These are phyloP conservation scores for Coregonus ussuriensis DNA, from an alignment of 2,797 vertebrate species.

Conservation along the genomic window DNA sequence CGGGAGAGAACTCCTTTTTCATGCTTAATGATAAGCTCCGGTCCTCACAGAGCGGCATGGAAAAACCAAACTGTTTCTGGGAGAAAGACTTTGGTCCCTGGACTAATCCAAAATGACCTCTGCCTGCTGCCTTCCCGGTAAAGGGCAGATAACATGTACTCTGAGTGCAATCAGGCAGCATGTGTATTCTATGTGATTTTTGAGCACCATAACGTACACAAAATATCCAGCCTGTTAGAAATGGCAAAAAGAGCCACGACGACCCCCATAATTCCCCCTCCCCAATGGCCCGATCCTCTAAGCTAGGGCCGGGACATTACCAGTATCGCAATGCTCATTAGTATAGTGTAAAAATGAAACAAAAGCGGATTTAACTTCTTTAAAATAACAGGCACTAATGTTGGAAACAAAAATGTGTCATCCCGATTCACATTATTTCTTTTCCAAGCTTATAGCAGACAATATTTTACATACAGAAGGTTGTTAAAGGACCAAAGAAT, in stretches of 20 bases:
- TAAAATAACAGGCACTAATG: too few species aligned
- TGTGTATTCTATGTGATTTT: constrained; percentile 58
- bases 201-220: constrained; percentile 47
- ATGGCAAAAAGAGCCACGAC: constrained; percentile 14
- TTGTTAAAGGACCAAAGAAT: too few species aligned
- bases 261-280: constrained; percentile 33
- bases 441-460: too few species aligned
- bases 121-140: constrained; percentile 15
- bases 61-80: constrained; percentile 48
- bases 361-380: too few species aligned
- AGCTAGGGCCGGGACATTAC: not conserved
- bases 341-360: too few species aligned
- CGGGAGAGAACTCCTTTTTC: constrained; percentile 29
- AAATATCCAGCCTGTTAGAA: constrained; percentile 55
- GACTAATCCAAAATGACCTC: constrained; percentile 60
- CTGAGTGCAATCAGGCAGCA: constrained; percentile 44
- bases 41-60: constrained; percentile 30
- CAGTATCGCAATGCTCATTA: too few species aligned
- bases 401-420: too few species aligned
- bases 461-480: too few species aligned
- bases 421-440: too few species aligned
- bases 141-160: constrained; percentile 49
- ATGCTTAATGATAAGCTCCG: constrained; percentile 60
- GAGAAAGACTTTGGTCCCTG: constrained; percentile 63
- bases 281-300: constrained; percentile 60